Base-by-base conservation (phyloP, 2,797 vertebrate species). In the Glossophaga mutica region DNA sequence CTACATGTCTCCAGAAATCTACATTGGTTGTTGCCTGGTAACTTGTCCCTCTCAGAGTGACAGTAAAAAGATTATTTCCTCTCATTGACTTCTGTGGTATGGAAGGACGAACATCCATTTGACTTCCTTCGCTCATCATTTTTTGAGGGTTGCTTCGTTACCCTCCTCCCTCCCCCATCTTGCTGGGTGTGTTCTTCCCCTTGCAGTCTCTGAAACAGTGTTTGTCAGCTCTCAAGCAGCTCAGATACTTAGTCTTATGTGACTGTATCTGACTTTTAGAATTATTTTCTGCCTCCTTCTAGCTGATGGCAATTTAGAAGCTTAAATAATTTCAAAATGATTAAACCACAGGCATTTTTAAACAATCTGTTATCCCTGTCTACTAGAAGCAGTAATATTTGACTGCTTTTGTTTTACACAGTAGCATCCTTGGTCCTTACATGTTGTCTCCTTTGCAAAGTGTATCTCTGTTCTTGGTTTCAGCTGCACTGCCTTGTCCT, bases 21-120 rank as follows among this genome's bases (percentile, higher is more conserved):
- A 1, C 57, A 32, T 52, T 95, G 82, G 39, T 65, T 70, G 77
- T 94, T 96, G 90, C 92, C 84, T 90, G 87, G 87, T 93, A 94
- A 90, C 92, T 87, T 90, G 76, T 19, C 57, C 83, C 87, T 81
- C 88, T 71, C 32, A 34, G 29, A 55, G 32, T 32, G 90, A 76
- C 37, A 68, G 32, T 24, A 3, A 32, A 46, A 50, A 48, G 87
- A 93, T 93, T 39, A 46, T 85, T 62, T 81, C 59, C 3, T 22
- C 52, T 34, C 39, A 1, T 34, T 18, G 11, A 52, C 50, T 85
- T 34, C 87, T n/a, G 42, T 42, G 22, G 29, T 42, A 0, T 5
- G 55, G 78, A 78, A 29, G 57, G 32, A 32, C 16, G 57, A 46
- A 55, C 59, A 62, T 29, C 8, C 37, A 18, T 34, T 65, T 73